These are phyloP conservation scores for Drosophila prolongata DNA, from an alignment of 2,888 invertebrate genomes.

Conservation along the genomic window DNA sequence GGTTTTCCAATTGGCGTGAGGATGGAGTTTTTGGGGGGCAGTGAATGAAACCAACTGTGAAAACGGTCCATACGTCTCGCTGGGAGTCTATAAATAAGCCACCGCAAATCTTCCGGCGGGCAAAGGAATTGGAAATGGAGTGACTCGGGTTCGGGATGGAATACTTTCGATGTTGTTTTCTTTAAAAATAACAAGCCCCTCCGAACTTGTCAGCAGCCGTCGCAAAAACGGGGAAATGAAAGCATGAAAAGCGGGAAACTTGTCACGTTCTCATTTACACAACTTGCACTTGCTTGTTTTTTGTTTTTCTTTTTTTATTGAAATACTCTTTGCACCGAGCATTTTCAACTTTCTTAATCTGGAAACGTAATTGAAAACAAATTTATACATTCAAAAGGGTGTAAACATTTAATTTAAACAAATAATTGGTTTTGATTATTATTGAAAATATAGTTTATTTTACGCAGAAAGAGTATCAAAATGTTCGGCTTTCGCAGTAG, in stretches of 20 bases:
- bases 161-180: constrained; percentile 37
- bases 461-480: not conserved
- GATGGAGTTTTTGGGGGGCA: constrained; percentile 10
- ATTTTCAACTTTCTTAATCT: not conserved
- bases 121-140: constrained; percentile 17
- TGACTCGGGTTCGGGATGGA: constrained; percentile 13
- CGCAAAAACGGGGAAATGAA: constrained; percentile 30
- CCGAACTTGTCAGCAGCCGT: constrained; percentile 32
- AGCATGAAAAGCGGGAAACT: constrained; percentile 28
- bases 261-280: constrained; percentile 31
- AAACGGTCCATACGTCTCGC: constrained; percentile 30
- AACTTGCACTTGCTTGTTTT: constrained; percentile 22
- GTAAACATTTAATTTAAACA: too few relatives aligned
- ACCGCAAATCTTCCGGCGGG: constrained; percentile 22
- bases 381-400: too few relatives aligned
- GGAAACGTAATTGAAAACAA: too few relatives aligned
- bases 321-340: not conserved
- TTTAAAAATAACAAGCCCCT: constrained; percentile 40
- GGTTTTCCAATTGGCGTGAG: constrained; percentile 10
- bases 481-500: not conserved
- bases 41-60: constrained; percentile 43
- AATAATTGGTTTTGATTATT: too few relatives aligned
- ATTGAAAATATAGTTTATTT: not conserved
- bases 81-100: constrained; percentile 30
- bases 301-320: not conserved